Percentiles rank a stretch among this genome's conserved stretches.
These are phyloP conservation scores for Hassar affinis DNA, from an alignment of 2,113 vertebrate genomes.

Conservation along the genomic window DNA sequence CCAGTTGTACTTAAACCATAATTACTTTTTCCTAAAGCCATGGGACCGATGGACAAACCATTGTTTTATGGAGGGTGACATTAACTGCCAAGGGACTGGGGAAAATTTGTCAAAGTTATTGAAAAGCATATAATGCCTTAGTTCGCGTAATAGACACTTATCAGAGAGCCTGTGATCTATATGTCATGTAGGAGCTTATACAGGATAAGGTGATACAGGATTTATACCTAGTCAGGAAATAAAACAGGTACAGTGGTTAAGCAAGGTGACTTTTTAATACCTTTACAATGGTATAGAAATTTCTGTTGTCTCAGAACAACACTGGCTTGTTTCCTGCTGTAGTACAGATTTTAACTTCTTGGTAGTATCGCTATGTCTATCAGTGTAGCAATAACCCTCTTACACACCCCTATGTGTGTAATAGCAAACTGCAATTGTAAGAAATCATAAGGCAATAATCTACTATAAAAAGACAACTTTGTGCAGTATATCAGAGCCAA, in stretches of 20 bases:
- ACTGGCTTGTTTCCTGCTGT: background rate
- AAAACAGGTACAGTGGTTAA: no score
- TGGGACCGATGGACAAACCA: constrained; percentile 21
- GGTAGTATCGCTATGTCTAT: background rate
- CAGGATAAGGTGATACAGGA: background rate
- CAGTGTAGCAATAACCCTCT: background rate
- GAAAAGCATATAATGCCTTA: constrained; percentile 29
- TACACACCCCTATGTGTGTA: background rate
- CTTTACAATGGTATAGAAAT: background rate
- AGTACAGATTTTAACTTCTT: background rate
- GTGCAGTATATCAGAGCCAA: background rate
- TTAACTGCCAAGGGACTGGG: constrained; percentile 13
- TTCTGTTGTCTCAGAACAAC: background rate
- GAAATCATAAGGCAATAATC: background rate
- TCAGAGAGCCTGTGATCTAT: constrained; percentile 9
- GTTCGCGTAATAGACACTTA: constrained; percentile 3
- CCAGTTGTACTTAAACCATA: constrained; percentile 27
- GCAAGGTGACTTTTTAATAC: no score
- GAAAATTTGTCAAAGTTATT: constrained; percentile 37
- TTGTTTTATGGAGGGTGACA: constrained; percentile 29
- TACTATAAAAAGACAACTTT: background rate
- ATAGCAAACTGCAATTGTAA: background rate
- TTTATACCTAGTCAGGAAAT: background rate
- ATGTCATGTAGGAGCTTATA: background rate
- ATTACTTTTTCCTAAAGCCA: constrained; percentile 34